These are phyloP conservation scores for Centropyge bicolor DNA, from an alignment of 2,797 vertebrate genomes.

Conservation along the genomic window DNA sequence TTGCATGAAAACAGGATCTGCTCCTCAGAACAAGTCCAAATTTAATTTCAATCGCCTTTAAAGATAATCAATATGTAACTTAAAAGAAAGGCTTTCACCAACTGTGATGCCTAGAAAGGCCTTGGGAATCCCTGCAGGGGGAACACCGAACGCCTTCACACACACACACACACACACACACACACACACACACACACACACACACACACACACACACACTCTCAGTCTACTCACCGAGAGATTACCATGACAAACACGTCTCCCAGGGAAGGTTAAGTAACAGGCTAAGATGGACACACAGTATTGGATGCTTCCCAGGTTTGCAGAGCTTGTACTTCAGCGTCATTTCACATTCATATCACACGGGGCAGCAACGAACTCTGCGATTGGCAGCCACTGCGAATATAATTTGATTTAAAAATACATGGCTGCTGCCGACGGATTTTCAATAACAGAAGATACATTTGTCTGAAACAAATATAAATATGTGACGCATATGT, in stretches of 20 bases:
- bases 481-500: constrained; percentile 25
- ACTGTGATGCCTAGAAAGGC: background rate
- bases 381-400: constrained; percentile 27
- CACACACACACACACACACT: constrained; percentile 2
- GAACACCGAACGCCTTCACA: constrained; percentile 16
- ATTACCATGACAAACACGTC: constrained; percentile 60
- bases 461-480: constrained; percentile 25
- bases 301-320: constrained; percentile 48
- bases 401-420: constrained; percentile 51
- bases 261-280: constrained; percentile 43
- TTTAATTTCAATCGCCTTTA: too few relatives aligned
- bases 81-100: too few relatives aligned
- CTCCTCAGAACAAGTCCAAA: too few relatives aligned
- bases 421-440: background rate
- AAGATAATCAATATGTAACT: too few relatives aligned
- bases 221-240: constrained; percentile 41
- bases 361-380: constrained; percentile 31
- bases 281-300: constrained; percentile 54
- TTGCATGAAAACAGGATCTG: too few relatives aligned
- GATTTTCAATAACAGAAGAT: constrained; percentile 13
- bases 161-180: background rate
- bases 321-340: constrained; percentile 35
- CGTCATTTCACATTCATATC: constrained; percentile 66
- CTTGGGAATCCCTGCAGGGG: constrained; percentile 58
- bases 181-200: background rate